Conservation (phyloP, 2,888 invertebrate species). For the Teleiodes luculella region DNA sequence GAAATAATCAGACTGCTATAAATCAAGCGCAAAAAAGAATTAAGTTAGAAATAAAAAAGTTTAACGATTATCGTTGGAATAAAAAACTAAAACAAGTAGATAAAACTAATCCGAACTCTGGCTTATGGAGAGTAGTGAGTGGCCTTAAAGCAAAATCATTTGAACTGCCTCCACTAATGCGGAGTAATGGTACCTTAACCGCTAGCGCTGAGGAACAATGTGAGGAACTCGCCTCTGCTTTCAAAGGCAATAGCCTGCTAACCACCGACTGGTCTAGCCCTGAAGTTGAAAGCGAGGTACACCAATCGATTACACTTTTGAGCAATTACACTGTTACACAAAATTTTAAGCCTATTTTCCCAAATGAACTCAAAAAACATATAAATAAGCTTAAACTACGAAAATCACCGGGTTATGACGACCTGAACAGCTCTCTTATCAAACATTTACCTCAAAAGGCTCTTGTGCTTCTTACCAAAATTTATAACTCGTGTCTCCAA, state of each 20-base stretch:
- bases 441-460: conserved; percentile 16
- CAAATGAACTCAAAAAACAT: background rate
- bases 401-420: conserved; percentile 14
- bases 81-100: too few species aligned
- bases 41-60: too few species aligned
- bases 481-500: conserved; percentile 12
- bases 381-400: too few species aligned
- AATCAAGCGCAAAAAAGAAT: conserved; percentile 7
- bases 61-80: too few species aligned
- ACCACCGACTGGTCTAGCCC: conserved; percentile 5
- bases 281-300: background rate
- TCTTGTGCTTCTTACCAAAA: conserved; percentile 10
- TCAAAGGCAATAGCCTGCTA: conserved; percentile 10
- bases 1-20: too few species aligned
- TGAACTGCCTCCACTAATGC: conserved; percentile 9
- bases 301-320: too few species aligned
- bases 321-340: too few species aligned
- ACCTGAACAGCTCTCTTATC: conserved; percentile 3
- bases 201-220: conserved; percentile 2
- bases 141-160: background rate
- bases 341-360: background rate
- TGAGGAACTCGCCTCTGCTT: conserved; percentile 8
- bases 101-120: too few species aligned
- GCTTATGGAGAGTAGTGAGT: too few species aligned
- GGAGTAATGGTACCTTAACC: background rate